phyloP scores from a whole-genome alignment of 2,888 invertebrate genomes.

The Psylliodes chrysocephalus region DNA sequence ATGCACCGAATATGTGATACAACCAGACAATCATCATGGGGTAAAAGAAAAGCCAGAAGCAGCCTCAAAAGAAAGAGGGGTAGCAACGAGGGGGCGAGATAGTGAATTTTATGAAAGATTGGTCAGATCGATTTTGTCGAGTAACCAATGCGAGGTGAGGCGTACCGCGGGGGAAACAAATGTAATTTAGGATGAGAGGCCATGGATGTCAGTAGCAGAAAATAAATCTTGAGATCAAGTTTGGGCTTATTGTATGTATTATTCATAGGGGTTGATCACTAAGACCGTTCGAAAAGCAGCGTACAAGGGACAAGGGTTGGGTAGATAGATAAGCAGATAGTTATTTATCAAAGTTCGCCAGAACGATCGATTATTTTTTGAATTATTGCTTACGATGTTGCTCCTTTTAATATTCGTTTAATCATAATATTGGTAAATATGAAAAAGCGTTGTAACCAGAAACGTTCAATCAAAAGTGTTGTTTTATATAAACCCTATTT shows the following conservation, averaged over 20 bases:
- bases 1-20: not conserved
- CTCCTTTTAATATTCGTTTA: too few species aligned
- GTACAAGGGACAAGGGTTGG: conserved; percentile 4
- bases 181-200: conserved; percentile 30
- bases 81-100: not conserved
- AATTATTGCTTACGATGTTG: too few species aligned
- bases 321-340: not conserved
- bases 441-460: too few species aligned
- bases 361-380: too few species aligned
- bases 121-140: conserved; percentile 29
- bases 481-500: too few species aligned
- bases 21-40: not conserved
- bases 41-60: not conserved
- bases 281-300: conserved; percentile 8
- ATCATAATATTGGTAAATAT: too few species aligned
- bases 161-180: conserved; percentile 14
- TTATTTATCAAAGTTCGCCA: conserved; percentile 2
- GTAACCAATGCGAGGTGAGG: not conserved
- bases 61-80: not conserved
- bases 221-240: conserved; percentile 29
- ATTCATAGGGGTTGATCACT: conserved; percentile 28
- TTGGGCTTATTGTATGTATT: conserved; percentile 26
- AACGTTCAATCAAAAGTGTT: too few species aligned
- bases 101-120: conserved; percentile 27
- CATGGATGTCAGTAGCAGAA: conserved; percentile 32